A percentile compares a stretch with the other conserved stretches of the same genome.
Evolutionary conservation across 2,797 vertebrate genomes (phyloP).

Genomic region (Alca torda): DNA sequence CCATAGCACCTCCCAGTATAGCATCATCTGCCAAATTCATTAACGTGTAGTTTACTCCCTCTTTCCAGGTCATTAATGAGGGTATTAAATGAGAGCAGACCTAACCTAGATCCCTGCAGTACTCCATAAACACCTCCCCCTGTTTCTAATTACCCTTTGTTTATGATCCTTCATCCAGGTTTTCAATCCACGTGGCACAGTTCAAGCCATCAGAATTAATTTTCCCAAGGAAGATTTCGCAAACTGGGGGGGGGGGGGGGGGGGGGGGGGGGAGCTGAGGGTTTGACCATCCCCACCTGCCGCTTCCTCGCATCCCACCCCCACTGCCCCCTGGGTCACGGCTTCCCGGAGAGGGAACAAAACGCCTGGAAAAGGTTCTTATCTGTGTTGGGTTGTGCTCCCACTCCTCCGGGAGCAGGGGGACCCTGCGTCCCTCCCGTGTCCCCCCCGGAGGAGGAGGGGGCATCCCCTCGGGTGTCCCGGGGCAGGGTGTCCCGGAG

Average conservation of each 20-base stretch:
- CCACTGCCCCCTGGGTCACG: not conserved
- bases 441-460: not conserved
- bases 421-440: not conserved
- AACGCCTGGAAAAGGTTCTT: not conserved
- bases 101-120: conserved; percentile 63
- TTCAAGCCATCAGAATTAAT: conserved; percentile 65
- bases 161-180: conserved; percentile 62
- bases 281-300: not conserved
- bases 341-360: not conserved
- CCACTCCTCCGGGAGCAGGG: not conserved
- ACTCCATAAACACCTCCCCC: conserved; percentile 65
- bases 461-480: not conserved
- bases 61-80: conserved; percentile 72
- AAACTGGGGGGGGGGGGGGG: not conserved
- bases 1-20: conserved; percentile 57
- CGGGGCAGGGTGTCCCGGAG: rapidly evolving
- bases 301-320: rapidly evolving
- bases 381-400: not conserved
- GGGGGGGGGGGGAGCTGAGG: not conserved
- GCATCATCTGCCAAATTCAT: conserved; percentile 71
- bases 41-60: conserved; percentile 68
- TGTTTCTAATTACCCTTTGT: conserved; percentile 74
- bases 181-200: conserved; percentile 45
- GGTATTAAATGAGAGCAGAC: conserved; percentile 67
- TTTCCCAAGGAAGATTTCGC: not conserved